A percentile compares a stretch with the other conserved stretches of the same genome.
Evolutionary conservation across 2,797 vertebrate genomes (phyloP).

Genomic region (Vespertilio murinus): DNA sequence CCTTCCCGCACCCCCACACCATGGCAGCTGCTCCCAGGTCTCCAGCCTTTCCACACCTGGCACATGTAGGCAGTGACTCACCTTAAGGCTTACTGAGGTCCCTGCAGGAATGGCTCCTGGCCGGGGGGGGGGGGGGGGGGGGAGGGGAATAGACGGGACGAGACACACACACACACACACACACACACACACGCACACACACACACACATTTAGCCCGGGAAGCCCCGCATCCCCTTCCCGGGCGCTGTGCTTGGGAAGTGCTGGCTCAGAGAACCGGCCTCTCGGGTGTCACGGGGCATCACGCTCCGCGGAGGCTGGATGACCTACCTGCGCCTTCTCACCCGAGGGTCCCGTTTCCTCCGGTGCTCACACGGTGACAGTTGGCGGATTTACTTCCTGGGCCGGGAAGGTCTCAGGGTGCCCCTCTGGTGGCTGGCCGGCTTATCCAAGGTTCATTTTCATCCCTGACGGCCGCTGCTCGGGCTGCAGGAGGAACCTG

Average conservation of each 20-base stretch:
- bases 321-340: neutral
- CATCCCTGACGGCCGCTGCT: no score
- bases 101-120: neutral
- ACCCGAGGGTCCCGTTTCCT: accelerated
- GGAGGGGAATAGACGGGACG: no score
- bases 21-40: neutral
- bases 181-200: no score
- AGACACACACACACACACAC: no score
- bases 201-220: no score
- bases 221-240: neutral
- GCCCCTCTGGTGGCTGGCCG: neutral
- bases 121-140: no score
- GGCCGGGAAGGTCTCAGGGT: neutral
- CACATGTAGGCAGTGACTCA: neutral
- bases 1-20: neutral
- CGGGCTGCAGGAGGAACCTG: neutral
- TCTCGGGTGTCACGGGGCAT: neutral
- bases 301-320: neutral
- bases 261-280: neutral
- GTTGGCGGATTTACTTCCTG: neutral
- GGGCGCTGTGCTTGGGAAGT: neutral
- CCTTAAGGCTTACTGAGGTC: neutral
- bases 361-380: neutral
- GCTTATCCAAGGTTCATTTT: neutral
- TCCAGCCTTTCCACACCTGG: neutral